These are phyloP conservation scores for Parapristionchus giblindavisi DNA, from an alignment of 2,888 invertebrate species.

Conservation along the genomic window DNA sequence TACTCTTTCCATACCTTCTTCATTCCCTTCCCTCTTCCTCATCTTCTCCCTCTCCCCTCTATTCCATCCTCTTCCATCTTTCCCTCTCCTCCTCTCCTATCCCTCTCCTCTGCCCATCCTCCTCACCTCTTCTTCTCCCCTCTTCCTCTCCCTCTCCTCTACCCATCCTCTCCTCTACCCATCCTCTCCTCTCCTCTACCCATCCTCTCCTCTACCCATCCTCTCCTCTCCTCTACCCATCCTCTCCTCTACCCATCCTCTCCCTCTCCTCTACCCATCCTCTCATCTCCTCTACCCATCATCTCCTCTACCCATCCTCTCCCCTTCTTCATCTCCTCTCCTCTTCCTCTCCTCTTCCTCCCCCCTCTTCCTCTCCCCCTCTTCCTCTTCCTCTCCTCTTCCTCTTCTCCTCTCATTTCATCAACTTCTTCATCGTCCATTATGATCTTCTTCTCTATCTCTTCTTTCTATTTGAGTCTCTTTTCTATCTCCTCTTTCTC, in stretches of 20 bases:
- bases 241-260: background rate
- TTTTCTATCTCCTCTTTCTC: no score
- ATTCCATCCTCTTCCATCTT: background rate
- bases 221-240: background rate
- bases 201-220: background rate
- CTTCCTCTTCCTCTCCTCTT: background rate
- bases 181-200: background rate
- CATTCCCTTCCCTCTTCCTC: background rate
- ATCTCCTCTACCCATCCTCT: background rate
- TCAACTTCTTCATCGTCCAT: no score
- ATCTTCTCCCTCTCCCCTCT: conserved; percentile 21
- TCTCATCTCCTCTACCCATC: background rate
- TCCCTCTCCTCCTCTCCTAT: background rate
- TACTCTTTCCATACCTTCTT: background rate
- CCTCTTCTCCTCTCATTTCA: no score
- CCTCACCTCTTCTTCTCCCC: background rate
- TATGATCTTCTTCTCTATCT: no score
- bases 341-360: background rate
- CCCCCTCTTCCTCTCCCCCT: conserved; percentile 1
- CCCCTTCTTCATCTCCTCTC: background rate
- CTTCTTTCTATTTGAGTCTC: no score
- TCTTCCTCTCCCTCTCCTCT: background rate
- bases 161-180: background rate
- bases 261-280: background rate
- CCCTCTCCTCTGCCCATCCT: background rate